phyloP scores from a whole-genome alignment of 2,888 invertebrate species.

The Aporophyla lueneburgensis region DNA sequence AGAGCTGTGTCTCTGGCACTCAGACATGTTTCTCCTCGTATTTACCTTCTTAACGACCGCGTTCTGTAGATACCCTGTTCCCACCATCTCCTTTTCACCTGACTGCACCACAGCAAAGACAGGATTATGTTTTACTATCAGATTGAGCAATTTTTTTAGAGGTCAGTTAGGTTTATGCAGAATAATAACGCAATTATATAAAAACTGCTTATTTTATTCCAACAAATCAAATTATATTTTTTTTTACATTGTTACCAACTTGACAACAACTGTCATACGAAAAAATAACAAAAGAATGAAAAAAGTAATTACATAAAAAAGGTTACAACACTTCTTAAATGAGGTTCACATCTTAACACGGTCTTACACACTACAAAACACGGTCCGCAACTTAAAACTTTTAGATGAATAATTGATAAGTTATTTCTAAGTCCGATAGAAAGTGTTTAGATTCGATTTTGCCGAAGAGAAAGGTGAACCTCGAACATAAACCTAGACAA shows the following conservation, averaged over 20 bases:
- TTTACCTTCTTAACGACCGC: slow-evolving; percentile 4
- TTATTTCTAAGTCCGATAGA: background rate
- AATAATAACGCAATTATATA: background rate
- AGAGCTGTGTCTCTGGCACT: background rate
- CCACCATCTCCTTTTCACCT: background rate
- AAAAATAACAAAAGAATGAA: background rate
- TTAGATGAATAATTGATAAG: background rate
- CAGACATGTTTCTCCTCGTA: background rate
- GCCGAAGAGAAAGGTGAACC: background rate
- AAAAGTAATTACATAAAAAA: background rate
- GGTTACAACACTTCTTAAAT: background rate
- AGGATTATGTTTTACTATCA: background rate
- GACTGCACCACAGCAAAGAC: background rate
- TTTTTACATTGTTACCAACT: background rate
- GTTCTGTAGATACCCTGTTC: slow-evolving; percentile 3
- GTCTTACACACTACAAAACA: background rate
- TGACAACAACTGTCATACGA: background rate
- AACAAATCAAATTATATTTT: background rate
- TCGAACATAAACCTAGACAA: background rate
- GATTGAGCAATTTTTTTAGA: background rate
- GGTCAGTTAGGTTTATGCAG: background rate
- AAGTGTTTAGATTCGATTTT: background rate
- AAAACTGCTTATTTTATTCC: background rate
- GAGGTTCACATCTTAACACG: background rate
- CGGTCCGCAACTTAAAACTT: background rate